A percentile compares a stretch with the other conserved stretches of the same genome.
phyloP scores from a whole-genome alignment of 2,797 vertebrate genomes.

The Xerus rutilus region DNA sequence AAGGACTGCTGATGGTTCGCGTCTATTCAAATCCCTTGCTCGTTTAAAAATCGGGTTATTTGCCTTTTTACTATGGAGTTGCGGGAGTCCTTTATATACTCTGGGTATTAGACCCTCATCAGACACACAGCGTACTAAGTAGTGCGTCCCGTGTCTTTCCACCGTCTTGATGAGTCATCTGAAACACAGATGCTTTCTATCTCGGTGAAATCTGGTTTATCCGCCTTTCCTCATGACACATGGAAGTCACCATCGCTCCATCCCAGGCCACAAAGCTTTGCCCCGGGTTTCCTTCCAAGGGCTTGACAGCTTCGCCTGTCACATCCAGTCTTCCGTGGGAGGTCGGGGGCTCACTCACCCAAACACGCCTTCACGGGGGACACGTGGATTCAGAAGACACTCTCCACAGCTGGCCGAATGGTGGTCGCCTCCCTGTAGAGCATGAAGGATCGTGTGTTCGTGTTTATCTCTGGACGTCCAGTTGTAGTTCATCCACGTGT shows the following conservation, averaged over 20 bases:
- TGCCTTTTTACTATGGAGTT: background rate
- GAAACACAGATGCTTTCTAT: background rate
- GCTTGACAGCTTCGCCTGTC: background rate
- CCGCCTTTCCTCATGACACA: background rate
- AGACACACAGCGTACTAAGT: background rate
- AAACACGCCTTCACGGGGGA: background rate
- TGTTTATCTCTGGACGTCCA: background rate
- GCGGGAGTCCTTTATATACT: background rate
- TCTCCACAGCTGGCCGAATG: background rate
- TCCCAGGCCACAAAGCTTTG: background rate
- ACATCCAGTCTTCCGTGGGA: background rate
- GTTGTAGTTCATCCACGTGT: background rate
- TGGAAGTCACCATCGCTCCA: background rate
- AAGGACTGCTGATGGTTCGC: no score
- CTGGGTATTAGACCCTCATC: background rate
- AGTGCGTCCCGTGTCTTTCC: background rate
- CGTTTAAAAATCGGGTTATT: background rate
- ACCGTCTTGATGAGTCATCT: background rate
- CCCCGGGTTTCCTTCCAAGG: background rate
- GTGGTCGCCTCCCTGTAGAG: background rate
- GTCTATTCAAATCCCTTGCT: background rate
- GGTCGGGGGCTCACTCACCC: background rate
- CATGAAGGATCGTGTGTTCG: background rate
- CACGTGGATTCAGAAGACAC: background rate
- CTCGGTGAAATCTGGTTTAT: background rate